Evolutionary conservation across 1,140 invertebrate species (phyloP), one percentile per base, ranked within the genome.

Genomic region (Aphis gossypii): DNA sequence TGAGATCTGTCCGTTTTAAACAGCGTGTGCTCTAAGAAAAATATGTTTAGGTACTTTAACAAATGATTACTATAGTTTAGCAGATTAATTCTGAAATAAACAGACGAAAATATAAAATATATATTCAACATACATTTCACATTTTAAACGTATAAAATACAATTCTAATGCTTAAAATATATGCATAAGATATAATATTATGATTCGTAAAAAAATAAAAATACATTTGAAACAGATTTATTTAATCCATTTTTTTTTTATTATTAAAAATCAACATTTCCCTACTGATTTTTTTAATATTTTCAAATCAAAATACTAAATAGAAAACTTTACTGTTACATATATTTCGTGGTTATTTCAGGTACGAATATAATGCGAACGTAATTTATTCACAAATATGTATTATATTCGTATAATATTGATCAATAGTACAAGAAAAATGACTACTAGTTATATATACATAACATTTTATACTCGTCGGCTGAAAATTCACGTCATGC

Each of bases 21-120:
- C 82, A 84, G 30, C 35, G 93, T 96, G 95, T 91, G 94, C 94
- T 86, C 97, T 96, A 54, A n/a, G 60, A 76, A 76, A 76, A 76
- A 76, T 68, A 68, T 68, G 6, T 4, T n/a, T 11, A 41, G 38
- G 38, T 41, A 68, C 5, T 68, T 68, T 68, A 68, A 14, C 11
- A 18, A 68, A 68, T 14, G 1, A 76, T 76, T 76, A 18, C 2
- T 18, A n/a, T 76, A 76, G 60, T 76, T n/a, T 76, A 76, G 60
- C 60, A 76, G 30, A 18, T 76, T 76, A 76, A 76, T 14, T n/a
- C 30, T 35, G n/a, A 35, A n/a, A 68, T 68, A 68, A 68, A n/a
- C 30, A 68, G 14, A 6, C 4, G 5, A 76, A 2, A 76, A 76
- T 60, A 51, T 51, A 51, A 51, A 6, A 8, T 46, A 46, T 46